Percentiles rank a stretch among this genome's conserved stretches.
phyloP scores from a whole-genome alignment of 2,888 invertebrate species.

The Myopa testacea region DNA sequence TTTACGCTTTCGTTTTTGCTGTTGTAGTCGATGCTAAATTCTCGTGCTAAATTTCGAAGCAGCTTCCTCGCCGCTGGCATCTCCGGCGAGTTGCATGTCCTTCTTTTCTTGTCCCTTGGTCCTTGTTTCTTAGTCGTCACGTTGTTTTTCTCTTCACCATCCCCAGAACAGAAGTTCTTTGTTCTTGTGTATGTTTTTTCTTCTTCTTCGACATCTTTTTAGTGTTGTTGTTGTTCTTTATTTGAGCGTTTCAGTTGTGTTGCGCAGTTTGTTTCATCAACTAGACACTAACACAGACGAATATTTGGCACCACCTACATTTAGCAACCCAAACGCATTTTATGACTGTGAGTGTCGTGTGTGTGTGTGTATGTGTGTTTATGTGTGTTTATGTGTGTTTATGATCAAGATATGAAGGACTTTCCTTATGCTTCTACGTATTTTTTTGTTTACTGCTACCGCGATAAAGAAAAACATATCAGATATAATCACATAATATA shows the following conservation, averaged over 20 bases:
- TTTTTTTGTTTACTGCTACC: background rate
- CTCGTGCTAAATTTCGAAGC: background rate
- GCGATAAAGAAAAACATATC: constrained; percentile 17
- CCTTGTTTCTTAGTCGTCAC: constrained; percentile 8
- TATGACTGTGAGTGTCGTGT: background rate
- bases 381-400: background rate
- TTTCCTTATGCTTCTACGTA: constrained; percentile 1
- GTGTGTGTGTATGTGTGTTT: background rate
- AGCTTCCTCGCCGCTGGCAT: background rate
- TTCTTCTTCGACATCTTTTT: background rate
- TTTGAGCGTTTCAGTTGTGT: constrained; percentile 18
- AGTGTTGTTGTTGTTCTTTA: constrained; percentile 9
- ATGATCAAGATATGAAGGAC: background rate
- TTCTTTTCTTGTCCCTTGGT: constrained; percentile 1
- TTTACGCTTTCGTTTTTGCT: background rate
- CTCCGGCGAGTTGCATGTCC: too few species aligned
- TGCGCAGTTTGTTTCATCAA: constrained; percentile 11
- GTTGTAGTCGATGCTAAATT: constrained; percentile 7
- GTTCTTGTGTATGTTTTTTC: background rate
- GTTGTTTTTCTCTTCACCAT: constrained; percentile 3
- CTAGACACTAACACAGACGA: background rate
- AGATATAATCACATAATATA: constrained; percentile 30
- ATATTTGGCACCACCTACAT: background rate
- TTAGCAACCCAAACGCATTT: too few species aligned
- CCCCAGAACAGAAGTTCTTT: background rate